Conservation (phyloP, 2,113 vertebrate species). For the Ursus arctos region DNA sequence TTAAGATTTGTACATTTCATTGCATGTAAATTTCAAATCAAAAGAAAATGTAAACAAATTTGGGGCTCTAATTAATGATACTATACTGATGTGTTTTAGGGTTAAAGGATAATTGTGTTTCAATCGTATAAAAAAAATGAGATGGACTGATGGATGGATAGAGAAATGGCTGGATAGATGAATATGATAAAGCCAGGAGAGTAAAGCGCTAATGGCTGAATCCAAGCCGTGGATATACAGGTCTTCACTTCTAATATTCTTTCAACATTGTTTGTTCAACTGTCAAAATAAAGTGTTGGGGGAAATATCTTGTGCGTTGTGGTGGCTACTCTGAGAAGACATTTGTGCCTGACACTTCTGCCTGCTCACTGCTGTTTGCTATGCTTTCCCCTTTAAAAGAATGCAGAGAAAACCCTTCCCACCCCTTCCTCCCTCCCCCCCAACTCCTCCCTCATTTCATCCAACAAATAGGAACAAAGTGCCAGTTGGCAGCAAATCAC, state of each 20-base stretch:
- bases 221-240: neutral
- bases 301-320: neutral
- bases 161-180: neutral
- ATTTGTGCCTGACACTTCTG: neutral
- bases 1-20: neutral
- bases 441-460: slow-evolving; percentile 26
- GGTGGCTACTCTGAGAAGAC: neutral
- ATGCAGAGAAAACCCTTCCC: neutral
- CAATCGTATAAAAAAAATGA: neutral
- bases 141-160: neutral
- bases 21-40: slow-evolving; percentile 17
- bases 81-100: neutral
- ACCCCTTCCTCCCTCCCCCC: neutral
- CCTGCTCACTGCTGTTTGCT: neutral
- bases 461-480: slow-evolving; percentile 14
- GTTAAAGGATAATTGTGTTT: neutral
- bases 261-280: neutral
- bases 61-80: neutral
- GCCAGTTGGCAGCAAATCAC: neutral
- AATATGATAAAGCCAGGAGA: neutral
- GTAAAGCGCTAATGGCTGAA: neutral
- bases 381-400: neutral
- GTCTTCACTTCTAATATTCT: neutral
- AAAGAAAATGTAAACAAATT: slow-evolving; percentile 13
- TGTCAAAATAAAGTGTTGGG: neutral